Conservation (phyloP, 1,140 invertebrate genomes). For the Danaus melanippus region DNA sequence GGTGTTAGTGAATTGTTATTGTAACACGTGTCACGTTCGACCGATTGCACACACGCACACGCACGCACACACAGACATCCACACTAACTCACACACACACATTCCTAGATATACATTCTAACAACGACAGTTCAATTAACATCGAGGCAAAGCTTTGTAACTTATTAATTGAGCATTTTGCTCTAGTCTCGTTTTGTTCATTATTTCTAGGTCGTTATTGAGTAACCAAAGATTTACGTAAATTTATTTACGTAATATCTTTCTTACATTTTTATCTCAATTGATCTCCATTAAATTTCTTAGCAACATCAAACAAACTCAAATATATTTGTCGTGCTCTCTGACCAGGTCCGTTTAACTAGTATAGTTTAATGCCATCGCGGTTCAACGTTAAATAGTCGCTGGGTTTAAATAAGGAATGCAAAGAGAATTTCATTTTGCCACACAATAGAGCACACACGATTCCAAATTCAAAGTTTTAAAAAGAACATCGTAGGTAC, state of each 20-base stretch:
- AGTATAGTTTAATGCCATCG: background rate
- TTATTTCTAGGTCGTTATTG: slow-evolving; percentile 27
- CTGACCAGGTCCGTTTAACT: no score
- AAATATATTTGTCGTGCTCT: no score
- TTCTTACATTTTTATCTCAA: slow-evolving; percentile 29
- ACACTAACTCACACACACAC: slow-evolving; percentile 23
- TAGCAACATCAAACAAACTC: slow-evolving; percentile 1
- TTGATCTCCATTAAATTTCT: slow-evolving; percentile 37
- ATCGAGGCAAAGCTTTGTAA: slow-evolving; percentile 19
- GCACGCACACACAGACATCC: no score
- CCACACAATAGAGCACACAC: slow-evolving; percentile 64
- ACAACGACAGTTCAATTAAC: slow-evolving; percentile 25
- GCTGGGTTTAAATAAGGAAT: slow-evolving; percentile 32
- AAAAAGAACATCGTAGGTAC: slow-evolving; percentile 54
- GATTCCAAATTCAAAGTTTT: slow-evolving; percentile 65
- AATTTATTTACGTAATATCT: slow-evolving; percentile 24
- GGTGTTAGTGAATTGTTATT: slow-evolving; percentile 56
- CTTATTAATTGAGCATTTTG: slow-evolving; percentile 38
- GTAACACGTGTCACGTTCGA: slow-evolving; percentile 49
- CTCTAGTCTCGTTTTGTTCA: slow-evolving; percentile 14
- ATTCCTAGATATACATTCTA: slow-evolving; percentile 49
- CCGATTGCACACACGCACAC: slow-evolving; percentile 38
- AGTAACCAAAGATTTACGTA: slow-evolving; percentile 23
- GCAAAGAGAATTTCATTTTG: slow-evolving; percentile 58
- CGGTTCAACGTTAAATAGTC: slow-evolving; percentile 27